Conservation (phyloP, 53 echinoderm and acorn worm genomes). For the Hippasteria phrygiana region DNA sequence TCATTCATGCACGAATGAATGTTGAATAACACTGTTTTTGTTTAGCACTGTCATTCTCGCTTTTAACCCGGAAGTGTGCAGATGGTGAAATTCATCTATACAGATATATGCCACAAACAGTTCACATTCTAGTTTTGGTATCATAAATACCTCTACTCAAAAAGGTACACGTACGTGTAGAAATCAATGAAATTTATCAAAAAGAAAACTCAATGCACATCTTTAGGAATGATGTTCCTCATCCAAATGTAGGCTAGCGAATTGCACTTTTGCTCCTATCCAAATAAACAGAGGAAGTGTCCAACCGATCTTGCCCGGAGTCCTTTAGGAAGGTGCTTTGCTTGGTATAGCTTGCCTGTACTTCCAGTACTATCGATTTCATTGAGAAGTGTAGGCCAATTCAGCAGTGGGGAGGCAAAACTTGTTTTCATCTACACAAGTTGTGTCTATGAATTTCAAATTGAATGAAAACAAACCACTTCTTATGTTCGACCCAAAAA, state of each 20-base stretch:
- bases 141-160: too few species aligned
- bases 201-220: background rate
- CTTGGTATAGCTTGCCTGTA: background rate
- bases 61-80: too few species aligned
- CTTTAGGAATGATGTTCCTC: background rate
- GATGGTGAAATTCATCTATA: too few species aligned
- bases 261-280: conserved; percentile 36
- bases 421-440: conserved; percentile 34
- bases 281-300: conserved; percentile 49
- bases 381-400: conserved; percentile 24
- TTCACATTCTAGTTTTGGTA: too few species aligned
- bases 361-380: conserved; percentile 47
- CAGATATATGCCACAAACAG: too few species aligned
- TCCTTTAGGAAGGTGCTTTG: conserved; percentile 8
- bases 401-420: conserved; percentile 19
- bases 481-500: background rate
- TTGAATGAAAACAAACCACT: conserved; percentile 15
- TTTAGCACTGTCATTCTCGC: too few species aligned
- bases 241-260: background rate
- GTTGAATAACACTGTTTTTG: too few species aligned
- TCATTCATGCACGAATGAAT: too few species aligned
- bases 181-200: too few species aligned
- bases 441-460: conserved; percentile 58
- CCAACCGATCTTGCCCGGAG: conserved; percentile 7
- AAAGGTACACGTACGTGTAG: too few species aligned